Evolutionary conservation across 2,797 vertebrate genomes (phyloP).

Genomic region (Parambassis ranga): DNA sequence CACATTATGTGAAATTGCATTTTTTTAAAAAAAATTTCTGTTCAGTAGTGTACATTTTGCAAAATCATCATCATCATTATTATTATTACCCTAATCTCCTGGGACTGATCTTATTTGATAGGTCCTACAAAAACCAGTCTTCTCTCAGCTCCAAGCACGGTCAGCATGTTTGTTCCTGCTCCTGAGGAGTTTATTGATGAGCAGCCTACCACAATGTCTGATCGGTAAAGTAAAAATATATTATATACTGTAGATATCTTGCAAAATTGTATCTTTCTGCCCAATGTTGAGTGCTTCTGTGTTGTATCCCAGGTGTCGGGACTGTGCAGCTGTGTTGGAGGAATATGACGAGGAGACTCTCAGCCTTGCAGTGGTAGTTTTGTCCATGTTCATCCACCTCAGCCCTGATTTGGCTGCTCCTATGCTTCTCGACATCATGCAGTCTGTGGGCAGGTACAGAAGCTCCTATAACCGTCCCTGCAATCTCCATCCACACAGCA

Average conservation of each 20-base stretch:
- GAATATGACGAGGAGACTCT: conserved; percentile 98
- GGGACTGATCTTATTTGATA: conserved; percentile 43
- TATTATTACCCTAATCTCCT: background rate
- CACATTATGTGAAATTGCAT: background rate
- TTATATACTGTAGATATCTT: too few relatives aligned
- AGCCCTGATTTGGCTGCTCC: conserved; percentile 97
- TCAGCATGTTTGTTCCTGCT: conserved; percentile 98
- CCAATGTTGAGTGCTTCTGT: background rate
- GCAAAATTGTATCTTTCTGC: too few relatives aligned
- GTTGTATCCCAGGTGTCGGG: conserved; percentile 85
- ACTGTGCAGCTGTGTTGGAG: conserved; percentile 95
- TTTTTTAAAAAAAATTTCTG: too few relatives aligned
- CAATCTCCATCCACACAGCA: conserved; percentile 48
- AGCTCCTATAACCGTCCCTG: background rate
- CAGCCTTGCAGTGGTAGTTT: conserved; percentile 92
- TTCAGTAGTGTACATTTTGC: too few relatives aligned
- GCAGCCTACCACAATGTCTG: conserved; percentile 93
- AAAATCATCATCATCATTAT: too few relatives aligned
- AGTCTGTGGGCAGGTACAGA: conserved; percentile 95
- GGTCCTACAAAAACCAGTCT: conserved; percentile 96
- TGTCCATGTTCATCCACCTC: conserved; percentile 97
- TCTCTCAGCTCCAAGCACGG: conserved; percentile 95
- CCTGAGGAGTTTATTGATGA: conserved; percentile 99
- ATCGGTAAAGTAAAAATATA: too few relatives aligned
- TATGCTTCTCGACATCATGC: conserved; percentile 97